phyloP scores from a whole-genome alignment of 2,797 vertebrate genomes.

The Siniperca undulata region DNA sequence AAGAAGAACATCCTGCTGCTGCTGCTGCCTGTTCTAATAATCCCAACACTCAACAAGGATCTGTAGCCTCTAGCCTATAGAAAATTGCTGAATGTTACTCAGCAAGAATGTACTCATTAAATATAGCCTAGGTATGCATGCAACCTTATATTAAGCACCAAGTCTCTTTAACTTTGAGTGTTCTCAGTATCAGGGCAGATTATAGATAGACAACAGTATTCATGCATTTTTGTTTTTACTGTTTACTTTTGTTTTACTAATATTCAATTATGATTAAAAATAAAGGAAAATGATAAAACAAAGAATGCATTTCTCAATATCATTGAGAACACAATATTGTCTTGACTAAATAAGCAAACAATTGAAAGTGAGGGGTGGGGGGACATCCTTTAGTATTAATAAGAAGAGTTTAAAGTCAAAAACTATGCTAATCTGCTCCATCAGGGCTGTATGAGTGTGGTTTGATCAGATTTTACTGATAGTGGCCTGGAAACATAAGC shows the following conservation, averaged over 20 bases:
- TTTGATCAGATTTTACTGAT: background rate
- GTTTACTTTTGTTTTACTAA: background rate
- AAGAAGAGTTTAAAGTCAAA: background rate
- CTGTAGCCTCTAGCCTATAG: slow-evolving; percentile 20
- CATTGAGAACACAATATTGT: too few relatives aligned
- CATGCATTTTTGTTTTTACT: background rate
- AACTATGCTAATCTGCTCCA: background rate
- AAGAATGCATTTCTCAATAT: background rate
- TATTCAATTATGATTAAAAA: background rate
- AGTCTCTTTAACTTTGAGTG: background rate
- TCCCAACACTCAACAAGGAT: slow-evolving; percentile 31
- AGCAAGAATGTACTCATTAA: slow-evolving; percentile 40
- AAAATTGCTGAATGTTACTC: slow-evolving; percentile 21
- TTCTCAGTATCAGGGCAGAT: background rate
- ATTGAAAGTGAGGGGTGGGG: background rate
- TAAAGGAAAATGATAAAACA: background rate
- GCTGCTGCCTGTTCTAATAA: slow-evolving; percentile 48
- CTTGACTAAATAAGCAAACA: background rate
- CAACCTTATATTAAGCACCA: background rate
- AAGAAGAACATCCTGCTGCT: slow-evolving; percentile 39
- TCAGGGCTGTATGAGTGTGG: background rate
- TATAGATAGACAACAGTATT: background rate
- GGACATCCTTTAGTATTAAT: background rate
- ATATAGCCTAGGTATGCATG: slow-evolving; percentile 2
- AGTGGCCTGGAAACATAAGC: background rate